These are phyloP conservation scores for Hermaeophaga mercurialis DNA, from an alignment of 2,888 invertebrate species.

Conservation along the genomic window DNA sequence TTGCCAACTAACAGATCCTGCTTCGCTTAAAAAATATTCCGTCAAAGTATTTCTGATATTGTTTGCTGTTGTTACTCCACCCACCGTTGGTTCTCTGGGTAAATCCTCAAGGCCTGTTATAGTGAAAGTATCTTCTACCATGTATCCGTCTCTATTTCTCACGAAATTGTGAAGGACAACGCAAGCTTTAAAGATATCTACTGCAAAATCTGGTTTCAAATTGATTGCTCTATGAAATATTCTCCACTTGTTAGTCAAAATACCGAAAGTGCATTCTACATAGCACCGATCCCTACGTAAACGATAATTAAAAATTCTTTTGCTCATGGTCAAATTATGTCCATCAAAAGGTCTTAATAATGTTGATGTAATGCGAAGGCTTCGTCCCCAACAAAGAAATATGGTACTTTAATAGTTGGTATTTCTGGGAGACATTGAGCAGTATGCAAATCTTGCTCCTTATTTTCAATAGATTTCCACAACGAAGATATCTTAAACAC, in stretches of 20 bases:
- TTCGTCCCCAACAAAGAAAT: conserved; percentile 29
- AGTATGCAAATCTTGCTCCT: conserved; percentile 16
- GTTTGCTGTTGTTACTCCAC: conserved; percentile 15
- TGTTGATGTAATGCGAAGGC: conserved; percentile 28
- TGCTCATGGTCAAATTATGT: conserved; percentile 21
- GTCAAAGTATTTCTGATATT: conserved; percentile 15
- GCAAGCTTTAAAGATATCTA: conserved; percentile 38
- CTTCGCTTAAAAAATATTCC: conserved; percentile 23
- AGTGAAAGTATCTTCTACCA: conserved; percentile 23
- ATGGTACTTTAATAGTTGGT: conserved; percentile 15
- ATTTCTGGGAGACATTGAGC: conserved; percentile 20
- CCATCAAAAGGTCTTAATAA: conserved; percentile 32
- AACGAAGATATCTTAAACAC: conserved; percentile 21
- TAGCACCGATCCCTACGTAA: conserved; percentile 38
- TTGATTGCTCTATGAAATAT: conserved; percentile 41
- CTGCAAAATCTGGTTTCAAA: conserved; percentile 35
- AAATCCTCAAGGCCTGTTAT: conserved; percentile 16
- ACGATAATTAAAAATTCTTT: conserved; percentile 34
- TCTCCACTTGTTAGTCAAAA: conserved; percentile 42
- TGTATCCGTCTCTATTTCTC: conserved; percentile 31
- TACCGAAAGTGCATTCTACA: conserved; percentile 40
- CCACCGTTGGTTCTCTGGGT: conserved; percentile 12
- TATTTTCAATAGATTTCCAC: conserved; percentile 19
- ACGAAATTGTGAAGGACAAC: conserved; percentile 37
- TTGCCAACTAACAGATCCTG: too few relatives aligned